Conservation (phyloP, 2,888 invertebrate species). For the Drosophila putrida region DNA sequence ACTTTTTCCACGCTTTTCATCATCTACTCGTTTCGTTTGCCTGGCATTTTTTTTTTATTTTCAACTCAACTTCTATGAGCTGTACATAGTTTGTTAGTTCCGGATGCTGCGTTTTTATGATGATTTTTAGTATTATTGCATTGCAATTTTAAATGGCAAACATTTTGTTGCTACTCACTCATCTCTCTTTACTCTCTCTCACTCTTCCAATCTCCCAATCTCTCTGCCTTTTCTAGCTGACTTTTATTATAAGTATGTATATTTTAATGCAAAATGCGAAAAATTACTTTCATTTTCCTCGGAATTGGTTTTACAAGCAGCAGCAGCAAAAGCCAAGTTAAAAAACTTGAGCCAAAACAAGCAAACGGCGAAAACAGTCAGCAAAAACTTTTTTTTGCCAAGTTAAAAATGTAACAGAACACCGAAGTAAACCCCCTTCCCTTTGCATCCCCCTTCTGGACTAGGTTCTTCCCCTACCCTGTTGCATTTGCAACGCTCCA, state of each 20-base stretch:
- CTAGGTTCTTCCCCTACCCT: slow-evolving; percentile 6
- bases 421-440: neutral
- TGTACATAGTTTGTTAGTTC: slow-evolving; percentile 22
- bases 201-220: neutral
- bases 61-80: neutral
- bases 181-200: neutral
- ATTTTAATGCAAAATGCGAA: slow-evolving; percentile 74
- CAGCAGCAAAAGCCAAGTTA: slow-evolving; percentile 54
- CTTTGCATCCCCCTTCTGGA: neutral
- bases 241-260: slow-evolving; percentile 63
- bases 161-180: slow-evolving; percentile 63
- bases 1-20: slow-evolving; percentile 15
- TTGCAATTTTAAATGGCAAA: slow-evolving; percentile 71
- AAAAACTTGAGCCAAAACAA: slow-evolving; percentile 67
- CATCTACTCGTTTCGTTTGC: neutral
- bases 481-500: slow-evolving; percentile 59
- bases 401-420: slow-evolving; percentile 76
- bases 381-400: slow-evolving; percentile 51
- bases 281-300: slow-evolving; percentile 80
- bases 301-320: slow-evolving; percentile 80
- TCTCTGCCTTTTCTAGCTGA: slow-evolving; percentile 20
- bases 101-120: slow-evolving; percentile 49
- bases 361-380: slow-evolving; percentile 42
- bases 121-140: slow-evolving; percentile 74
- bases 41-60: neutral